Conservation (phyloP, 1,140 invertebrate genomes). For the honey bee (Apis mellifera) region Amel_HAv3.1 CM009932.2:15603001-15603500, state of each 20-base stretch:
- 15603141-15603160: conserved; percentile 30
- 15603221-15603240: conserved; percentile 48
- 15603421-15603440: conserved; percentile 26
- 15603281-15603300: conserved; percentile 66
- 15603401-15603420: conserved; percentile 52
- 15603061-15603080: conserved; percentile 32
- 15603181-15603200: conserved; percentile 58
- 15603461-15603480: neutral
- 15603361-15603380: conserved; percentile 79
- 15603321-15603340: conserved; percentile 77
- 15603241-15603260: conserved; percentile 48
- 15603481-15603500: neutral
- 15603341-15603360: conserved; percentile 79
- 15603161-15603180: conserved; percentile 42
- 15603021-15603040: conserved; percentile 35
- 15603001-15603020: conserved; percentile 30
- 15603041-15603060: conserved; percentile 19
- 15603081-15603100: conserved; percentile 34
- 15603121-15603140: conserved; percentile 35
- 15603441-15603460: conserved; percentile 9
- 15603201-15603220: conserved; percentile 45
- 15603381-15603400: conserved; percentile 61
- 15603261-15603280: conserved; percentile 50
- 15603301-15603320: conserved; percentile 73
- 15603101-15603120: conserved; percentile 41